Conservation (phyloP, 1,140 invertebrate species). For the Pseudomyrmex cubaensis region DNA sequence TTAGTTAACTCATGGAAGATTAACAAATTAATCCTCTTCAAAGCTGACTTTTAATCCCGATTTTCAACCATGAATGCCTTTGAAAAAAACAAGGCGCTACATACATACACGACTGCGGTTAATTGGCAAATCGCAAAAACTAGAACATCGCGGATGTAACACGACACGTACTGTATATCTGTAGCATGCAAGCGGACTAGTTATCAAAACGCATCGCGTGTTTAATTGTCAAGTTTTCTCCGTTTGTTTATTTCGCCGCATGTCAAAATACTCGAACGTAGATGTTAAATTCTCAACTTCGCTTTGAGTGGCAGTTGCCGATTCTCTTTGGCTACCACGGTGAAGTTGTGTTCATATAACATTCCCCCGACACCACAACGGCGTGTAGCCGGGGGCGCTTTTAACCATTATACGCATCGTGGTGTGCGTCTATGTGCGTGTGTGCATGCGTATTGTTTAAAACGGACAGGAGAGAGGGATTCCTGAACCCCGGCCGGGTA, state of each 20-base stretch:
- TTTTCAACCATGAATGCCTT: constrained; percentile 64
- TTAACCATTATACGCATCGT: constrained; percentile 35
- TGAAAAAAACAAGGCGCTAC: not conserved
- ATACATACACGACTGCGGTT: not conserved
- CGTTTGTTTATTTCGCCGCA: not conserved
- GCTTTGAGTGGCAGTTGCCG: constrained; percentile 32
- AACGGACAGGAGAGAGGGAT: not conserved
- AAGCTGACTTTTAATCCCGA: constrained; percentile 51
- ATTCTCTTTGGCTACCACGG: constrained; percentile 26
- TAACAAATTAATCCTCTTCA: constrained; percentile 69
- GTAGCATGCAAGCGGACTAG: not conserved
- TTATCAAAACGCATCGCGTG: constrained; percentile 8
- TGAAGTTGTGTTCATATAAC: constrained; percentile 26
- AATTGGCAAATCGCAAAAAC: constrained; percentile 24
- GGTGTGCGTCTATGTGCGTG: not conserved
- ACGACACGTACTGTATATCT: no score
- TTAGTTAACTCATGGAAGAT: constrained; percentile 69
- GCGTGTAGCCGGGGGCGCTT: constrained; percentile 12
- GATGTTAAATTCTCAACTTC: constrained; percentile 11
- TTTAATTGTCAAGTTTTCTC: not conserved
- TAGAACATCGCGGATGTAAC: not conserved
- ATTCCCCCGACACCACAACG: constrained; percentile 1
- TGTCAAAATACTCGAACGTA: not conserved
- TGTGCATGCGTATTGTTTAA: constrained; percentile 11
- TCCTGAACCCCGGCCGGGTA: constrained; percentile 8